Evolutionary conservation across 2,113 vertebrate genomes (phyloP), one percentile per base, ranked within the genome.

Genomic region (Trachemys scripta): DNA sequence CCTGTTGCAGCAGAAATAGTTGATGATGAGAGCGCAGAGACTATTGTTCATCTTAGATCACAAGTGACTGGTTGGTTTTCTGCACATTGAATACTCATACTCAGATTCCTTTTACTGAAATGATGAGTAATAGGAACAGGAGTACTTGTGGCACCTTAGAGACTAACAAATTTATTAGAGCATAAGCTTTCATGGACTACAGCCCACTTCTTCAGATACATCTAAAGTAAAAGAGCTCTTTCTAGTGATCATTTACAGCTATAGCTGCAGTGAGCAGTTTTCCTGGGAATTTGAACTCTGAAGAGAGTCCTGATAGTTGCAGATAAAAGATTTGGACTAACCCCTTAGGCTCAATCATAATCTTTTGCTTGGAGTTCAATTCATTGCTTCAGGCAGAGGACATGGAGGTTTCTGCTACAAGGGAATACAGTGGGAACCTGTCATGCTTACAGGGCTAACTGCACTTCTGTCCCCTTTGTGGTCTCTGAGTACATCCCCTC

Each of bases 11-110:
- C 17, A 91, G 87, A 79, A 92, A 38, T 0, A 79, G 54, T 27
- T 56, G 22, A 78, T 78, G 75, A 94, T 56, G 29, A 88, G 88
- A 45, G 90, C 91, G 56, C 25, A 86, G 83, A 45, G 88, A 90
- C 57, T 2, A 57, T 5, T 62, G 35, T 19, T 79, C 47, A 29
- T 8, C n/a, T 49, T 1, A 10, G 13, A 12, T 51, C n/a, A 25
- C 8, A 84, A 90, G 42, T 85, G 53, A 24, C 0, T 2, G 47
- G 0, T 13, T 79, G 82, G 22, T 81, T 6, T 51, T 50, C 19
- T 54, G 11, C n/a, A 25, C 9, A 29, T 45, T 47, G 38, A 5
- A 6, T 38, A 2, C 7, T 9, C 13, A 35, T 80, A 49, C 31
- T 22, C 89, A 20, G 5, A 53, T 51, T 91, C 49, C 14, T 75